A percentile compares a stretch with the other conserved stretches of the same genome.
phyloP scores from a whole-genome alignment of 1,140 invertebrate genomes.

The Luehdorfia chinensis region DNA sequence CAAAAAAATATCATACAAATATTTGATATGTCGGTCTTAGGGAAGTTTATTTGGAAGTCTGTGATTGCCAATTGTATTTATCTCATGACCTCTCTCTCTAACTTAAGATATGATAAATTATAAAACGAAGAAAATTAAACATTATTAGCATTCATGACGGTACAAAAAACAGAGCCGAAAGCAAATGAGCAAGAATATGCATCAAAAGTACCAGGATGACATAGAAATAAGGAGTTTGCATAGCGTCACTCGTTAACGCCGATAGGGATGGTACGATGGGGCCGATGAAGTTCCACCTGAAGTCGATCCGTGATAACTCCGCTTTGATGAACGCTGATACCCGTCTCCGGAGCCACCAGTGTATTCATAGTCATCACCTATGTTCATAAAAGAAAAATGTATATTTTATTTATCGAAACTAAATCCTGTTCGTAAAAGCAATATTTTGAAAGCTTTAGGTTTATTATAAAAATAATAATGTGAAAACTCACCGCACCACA shows the following conservation, averaged over 20 bases:
- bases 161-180: conserved; percentile 5
- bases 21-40: conserved; percentile 12
- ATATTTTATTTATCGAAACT: no score
- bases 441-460: conserved; percentile 24
- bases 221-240: not conserved
- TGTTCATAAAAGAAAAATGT: conserved; percentile 24
- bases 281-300: conserved; percentile 49
- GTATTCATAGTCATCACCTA: conserved; percentile 72
- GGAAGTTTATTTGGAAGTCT: not conserved
- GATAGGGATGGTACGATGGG: conserved; percentile 69
- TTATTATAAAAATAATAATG: conserved; percentile 25
- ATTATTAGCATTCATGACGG: not conserved
- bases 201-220: conserved; percentile 4
- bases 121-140: no score
- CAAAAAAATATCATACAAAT: conserved; percentile 37
- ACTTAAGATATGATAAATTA: no score
- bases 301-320: conserved; percentile 56
- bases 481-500: conserved; percentile 49
- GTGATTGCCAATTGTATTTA: not conserved
- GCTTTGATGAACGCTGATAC: conserved; percentile 62
- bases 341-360: conserved; percentile 68
- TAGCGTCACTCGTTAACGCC: conserved; percentile 51
- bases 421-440: conserved; percentile 30
- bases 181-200: no score
- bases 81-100: no score